Evolutionary conservation across 2,113 vertebrate genomes (phyloP).

Genomic region (Channa argus): DNA sequence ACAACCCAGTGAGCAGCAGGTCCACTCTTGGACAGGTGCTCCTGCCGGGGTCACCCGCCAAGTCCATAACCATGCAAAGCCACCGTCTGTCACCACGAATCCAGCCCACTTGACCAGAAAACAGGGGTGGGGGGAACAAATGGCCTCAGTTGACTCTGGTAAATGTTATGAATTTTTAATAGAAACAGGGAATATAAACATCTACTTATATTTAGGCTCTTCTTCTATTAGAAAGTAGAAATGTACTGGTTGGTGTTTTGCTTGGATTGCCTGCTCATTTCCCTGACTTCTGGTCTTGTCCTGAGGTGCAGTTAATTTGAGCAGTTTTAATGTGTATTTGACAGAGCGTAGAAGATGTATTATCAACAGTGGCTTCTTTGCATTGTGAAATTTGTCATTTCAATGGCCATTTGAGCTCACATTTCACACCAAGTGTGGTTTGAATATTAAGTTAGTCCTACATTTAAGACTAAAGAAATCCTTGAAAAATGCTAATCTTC

Average conservation of each 20-base stretch:
- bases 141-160: slow-evolving; percentile 49
- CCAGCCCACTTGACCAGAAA: slow-evolving; percentile 38
- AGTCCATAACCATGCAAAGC: slow-evolving; percentile 63
- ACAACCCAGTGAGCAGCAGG: slow-evolving; percentile 56
- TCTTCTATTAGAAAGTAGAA: slow-evolving; percentile 30
- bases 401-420: slow-evolving; percentile 59
- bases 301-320: slow-evolving; percentile 58
- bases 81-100: slow-evolving; percentile 63
- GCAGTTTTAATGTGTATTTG: slow-evolving; percentile 65
- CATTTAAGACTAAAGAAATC: slow-evolving; percentile 49
- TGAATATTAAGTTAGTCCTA: slow-evolving; percentile 68
- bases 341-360: slow-evolving; percentile 71
- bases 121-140: slow-evolving; percentile 14
- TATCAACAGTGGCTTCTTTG: slow-evolving; percentile 64
- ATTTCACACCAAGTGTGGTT: slow-evolving; percentile 62
- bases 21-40: slow-evolving; percentile 72
- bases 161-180: slow-evolving; percentile 58
- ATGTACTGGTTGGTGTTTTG: slow-evolving; percentile 17
- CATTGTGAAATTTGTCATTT: slow-evolving; percentile 71
- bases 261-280: slow-evolving; percentile 41
- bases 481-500: slow-evolving; percentile 66
- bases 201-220: slow-evolving; percentile 31
- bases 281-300: slow-evolving; percentile 40
- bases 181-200: slow-evolving; percentile 48
- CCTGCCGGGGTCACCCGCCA: slow-evolving; percentile 62